A percentile compares a stretch with the other conserved stretches of the same genome.
These are phyloP conservation scores for Labeo catla DNA, from an alignment of 2,113 vertebrate species.

Conservation along the genomic window DNA sequence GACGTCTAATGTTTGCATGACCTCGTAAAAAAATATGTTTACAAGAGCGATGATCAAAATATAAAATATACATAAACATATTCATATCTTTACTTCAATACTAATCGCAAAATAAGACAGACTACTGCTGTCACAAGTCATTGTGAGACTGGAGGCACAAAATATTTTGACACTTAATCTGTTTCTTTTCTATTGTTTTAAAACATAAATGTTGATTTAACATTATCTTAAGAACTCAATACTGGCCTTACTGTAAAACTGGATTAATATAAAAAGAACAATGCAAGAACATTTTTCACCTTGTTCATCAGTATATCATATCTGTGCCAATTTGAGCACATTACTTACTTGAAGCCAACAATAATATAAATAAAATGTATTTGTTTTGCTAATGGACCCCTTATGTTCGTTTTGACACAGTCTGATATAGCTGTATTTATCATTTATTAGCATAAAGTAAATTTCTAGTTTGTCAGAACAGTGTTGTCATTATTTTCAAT, in stretches of 20 bases:
- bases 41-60: conserved; percentile 79
- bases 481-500: background rate
- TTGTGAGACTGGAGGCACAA: conserved; percentile 69
- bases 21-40: conserved; percentile 78
- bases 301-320: conserved; percentile 14
- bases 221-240: background rate
- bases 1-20: conserved; percentile 83
- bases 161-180: conserved; percentile 69
- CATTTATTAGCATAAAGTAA: background rate
- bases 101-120: conserved; percentile 69
- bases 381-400: background rate
- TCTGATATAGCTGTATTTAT: background rate
- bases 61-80: conserved; percentile 53
- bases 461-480: background rate
- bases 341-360: conserved; percentile 19
- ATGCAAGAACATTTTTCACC: conserved; percentile 19
- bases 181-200: conserved; percentile 33
- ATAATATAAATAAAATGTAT: background rate
- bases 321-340: background rate
- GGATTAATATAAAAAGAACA: background rate
- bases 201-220: conserved; percentile 45
- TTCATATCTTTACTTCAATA: conserved; percentile 72
- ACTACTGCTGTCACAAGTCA: conserved; percentile 72
- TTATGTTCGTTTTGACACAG: background rate
- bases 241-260: conserved; percentile 23